A percentile compares a stretch with the other conserved stretches of the same genome.
Evolutionary conservation across 2,113 vertebrate genomes (phyloP).

Genomic region (Solea senegalensis): DNA sequence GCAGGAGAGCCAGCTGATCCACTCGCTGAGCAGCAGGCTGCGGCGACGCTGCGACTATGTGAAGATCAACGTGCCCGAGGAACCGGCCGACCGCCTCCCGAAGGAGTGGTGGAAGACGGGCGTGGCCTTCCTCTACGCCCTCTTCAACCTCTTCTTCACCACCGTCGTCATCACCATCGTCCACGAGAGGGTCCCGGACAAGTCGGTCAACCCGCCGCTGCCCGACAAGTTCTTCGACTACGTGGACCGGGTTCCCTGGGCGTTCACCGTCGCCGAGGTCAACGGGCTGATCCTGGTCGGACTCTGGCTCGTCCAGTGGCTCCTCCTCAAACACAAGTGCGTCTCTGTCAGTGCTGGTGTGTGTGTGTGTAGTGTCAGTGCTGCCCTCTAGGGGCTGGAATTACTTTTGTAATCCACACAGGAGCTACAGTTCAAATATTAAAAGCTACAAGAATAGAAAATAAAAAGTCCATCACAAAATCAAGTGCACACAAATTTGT

Average conservation of each 20-base stretch:
- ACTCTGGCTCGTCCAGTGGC: slow-evolving; percentile 92
- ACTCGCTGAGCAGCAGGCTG: slow-evolving; percentile 72
- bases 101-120: slow-evolving; percentile 98
- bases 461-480: too few species aligned
- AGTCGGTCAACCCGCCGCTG: slow-evolving; percentile 92
- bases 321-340: slow-evolving; percentile 94
- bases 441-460: too few species aligned
- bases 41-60: slow-evolving; percentile 88
- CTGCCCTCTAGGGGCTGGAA: too few species aligned
- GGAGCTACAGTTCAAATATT: too few species aligned
- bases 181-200: slow-evolving; percentile 95
- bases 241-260: slow-evolving; percentile 92
- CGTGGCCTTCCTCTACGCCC: slow-evolving; percentile 91
- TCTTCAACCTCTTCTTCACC: slow-evolving; percentile 91
- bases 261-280: slow-evolving; percentile 96
- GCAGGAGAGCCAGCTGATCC: slow-evolving; percentile 58
- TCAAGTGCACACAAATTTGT: too few species aligned
- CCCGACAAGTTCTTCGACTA: slow-evolving; percentile 99
- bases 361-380: neutral
- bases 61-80: slow-evolving; percentile 88
- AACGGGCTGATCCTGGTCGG: slow-evolving; percentile 92
- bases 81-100: slow-evolving; percentile 84
- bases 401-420: too few species aligned
- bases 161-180: slow-evolving; percentile 96
- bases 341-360: neutral